Evolutionary conservation across 2,113 vertebrate species (phyloP).

Genomic region (Morphnarchus princeps): DNA sequence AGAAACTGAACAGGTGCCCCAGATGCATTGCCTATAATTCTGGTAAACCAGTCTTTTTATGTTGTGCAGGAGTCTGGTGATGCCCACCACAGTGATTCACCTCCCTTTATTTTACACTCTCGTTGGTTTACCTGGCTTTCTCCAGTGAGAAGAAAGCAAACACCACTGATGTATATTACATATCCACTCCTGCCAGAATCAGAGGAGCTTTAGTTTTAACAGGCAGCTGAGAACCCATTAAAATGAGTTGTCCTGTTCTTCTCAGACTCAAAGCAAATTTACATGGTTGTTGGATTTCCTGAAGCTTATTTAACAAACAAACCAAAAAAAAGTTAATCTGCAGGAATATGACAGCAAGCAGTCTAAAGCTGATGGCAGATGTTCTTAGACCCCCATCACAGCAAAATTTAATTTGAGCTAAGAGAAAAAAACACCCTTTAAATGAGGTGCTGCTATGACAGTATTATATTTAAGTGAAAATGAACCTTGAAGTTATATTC

Average conservation of each 20-base stretch:
- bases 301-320: neutral
- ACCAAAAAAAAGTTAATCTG: neutral
- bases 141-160: neutral
- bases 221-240: neutral
- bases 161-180: neutral
- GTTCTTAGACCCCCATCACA: neutral
- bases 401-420: neutral
- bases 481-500: neutral
- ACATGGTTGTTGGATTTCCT: neutral
- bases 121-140: neutral
- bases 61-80: neutral
- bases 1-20: neutral
- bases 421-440: neutral
- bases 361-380: neutral
- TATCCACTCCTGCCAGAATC: neutral
- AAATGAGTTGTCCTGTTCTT: neutral
- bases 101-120: neutral
- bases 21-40: neutral
- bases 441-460: neutral
- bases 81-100: neutral
- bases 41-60: neutral
- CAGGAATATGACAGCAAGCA: neutral
- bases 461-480: neutral
- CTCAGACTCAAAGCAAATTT: neutral
- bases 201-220: neutral